Evolutionary conservation across 2,888 invertebrate genomes (phyloP).

Genomic region (Melinopterus prodromus): DNA sequence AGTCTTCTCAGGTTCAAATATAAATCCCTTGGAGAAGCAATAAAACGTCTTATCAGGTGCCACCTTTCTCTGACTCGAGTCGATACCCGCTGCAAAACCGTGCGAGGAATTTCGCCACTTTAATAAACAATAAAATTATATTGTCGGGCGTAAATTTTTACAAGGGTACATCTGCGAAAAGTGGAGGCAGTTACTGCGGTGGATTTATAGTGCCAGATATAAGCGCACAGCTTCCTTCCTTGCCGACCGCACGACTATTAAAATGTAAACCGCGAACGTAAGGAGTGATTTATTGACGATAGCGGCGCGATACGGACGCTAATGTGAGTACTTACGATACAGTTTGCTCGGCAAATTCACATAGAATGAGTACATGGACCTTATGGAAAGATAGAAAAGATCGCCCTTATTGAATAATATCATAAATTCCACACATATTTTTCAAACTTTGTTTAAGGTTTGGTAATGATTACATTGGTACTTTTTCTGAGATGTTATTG

Average conservation of each 20-base stretch:
- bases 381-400: background rate
- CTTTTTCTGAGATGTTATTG: too few relatives aligned
- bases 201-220: constrained; percentile 4
- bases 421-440: background rate
- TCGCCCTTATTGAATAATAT: background rate
- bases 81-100: background rate
- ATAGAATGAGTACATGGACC: background rate
- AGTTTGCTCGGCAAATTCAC: constrained; percentile 17
- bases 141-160: constrained; percentile 4
- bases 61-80: background rate
- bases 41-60: background rate
- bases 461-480: too few relatives aligned
- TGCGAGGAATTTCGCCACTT: background rate
- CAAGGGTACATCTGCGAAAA: background rate
- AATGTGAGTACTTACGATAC: constrained; percentile 17
- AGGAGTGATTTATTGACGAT: constrained; percentile 14
- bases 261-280: constrained; percentile 20
- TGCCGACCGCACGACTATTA: constrained; percentile 11
- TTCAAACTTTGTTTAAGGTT: background rate
- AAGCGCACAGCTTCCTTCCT: background rate
- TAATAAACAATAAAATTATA: constrained; percentile 4
- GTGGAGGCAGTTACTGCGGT: background rate
- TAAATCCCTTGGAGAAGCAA: background rate
- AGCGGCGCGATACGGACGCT: constrained; percentile 15
- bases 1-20: background rate